Conservation (phyloP, 1,140 invertebrate species). For the Musca vetustissima region DNA sequence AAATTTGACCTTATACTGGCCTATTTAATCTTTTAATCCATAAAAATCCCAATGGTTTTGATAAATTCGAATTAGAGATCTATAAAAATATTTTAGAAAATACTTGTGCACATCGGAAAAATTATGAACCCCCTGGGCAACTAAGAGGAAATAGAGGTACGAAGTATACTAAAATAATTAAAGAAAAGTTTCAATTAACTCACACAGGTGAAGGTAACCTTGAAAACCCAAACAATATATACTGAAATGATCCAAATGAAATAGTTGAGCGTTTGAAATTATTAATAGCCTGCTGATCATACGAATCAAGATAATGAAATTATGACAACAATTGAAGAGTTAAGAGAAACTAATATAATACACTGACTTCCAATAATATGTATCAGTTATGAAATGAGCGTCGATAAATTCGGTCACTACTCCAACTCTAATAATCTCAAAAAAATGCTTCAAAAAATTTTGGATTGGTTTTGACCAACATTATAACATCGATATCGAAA, state of each 20-base stretch:
- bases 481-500: neutral
- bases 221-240: conserved; percentile 37
- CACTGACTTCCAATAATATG: too few relatives aligned
- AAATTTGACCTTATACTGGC: too few relatives aligned
- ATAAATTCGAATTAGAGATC: conserved; percentile 30
- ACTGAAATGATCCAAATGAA: conserved; percentile 54
- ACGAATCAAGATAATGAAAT: conserved; percentile 19
- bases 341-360: too few relatives aligned
- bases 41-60: conserved; percentile 31
- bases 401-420: too few relatives aligned
- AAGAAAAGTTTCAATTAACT: too few relatives aligned
- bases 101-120: conserved; percentile 34
- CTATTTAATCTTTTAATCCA: neutral
- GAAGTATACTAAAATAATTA: too few relatives aligned
- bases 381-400: too few relatives aligned
- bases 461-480: too few relatives aligned
- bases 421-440: too few relatives aligned
- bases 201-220: neutral
- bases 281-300: conserved; percentile 47
- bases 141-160: too few relatives aligned
- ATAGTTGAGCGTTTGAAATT: conserved; percentile 46
- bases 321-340: too few relatives aligned
- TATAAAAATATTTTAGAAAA: conserved; percentile 38
- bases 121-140: conserved; percentile 27
- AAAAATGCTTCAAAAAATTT: neutral